Percentiles rank a stretch among this genome's conserved stretches.
These are phyloP conservation scores for Noctua janthe DNA, from an alignment of 2,888 invertebrate genomes.

Conservation along the genomic window DNA sequence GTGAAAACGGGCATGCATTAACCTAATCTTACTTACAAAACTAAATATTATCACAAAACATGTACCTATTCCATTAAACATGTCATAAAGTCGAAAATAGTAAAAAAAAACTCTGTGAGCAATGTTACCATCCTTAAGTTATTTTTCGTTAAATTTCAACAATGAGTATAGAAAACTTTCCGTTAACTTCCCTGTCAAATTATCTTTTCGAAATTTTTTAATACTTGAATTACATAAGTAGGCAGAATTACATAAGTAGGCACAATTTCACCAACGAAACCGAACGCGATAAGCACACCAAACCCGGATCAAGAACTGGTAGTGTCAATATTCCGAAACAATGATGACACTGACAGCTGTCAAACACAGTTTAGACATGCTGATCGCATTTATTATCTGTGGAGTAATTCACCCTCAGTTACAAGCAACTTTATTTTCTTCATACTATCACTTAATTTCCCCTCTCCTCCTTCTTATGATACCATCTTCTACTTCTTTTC, in stretches of 20 bases:
- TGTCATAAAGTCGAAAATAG: background rate
- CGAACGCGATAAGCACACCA: background rate
- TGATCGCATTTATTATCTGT: background rate
- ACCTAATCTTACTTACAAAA: background rate
- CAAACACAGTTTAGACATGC: background rate
- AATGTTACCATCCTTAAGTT: background rate
- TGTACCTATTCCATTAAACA: slow-evolving; percentile 6
- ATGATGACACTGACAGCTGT: slow-evolving; percentile 2
- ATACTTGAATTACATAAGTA: background rate
- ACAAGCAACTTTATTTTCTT: background rate
- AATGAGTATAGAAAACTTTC: background rate
- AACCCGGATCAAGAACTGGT: background rate
- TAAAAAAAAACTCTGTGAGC: background rate
- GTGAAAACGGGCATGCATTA: background rate
- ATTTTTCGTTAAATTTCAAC: background rate
- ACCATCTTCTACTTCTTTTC: slow-evolving; percentile 55
- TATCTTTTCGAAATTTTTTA: background rate
- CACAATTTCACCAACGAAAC: background rate
- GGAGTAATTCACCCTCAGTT: background rate
- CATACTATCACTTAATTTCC: background rate
- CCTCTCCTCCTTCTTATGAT: background rate
- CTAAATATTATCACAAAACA: slow-evolving; percentile 40
- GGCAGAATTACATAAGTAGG: background rate
- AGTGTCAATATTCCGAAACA: background rate
- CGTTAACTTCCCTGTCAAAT: background rate